Evolutionary conservation across 2,888 invertebrate species (phyloP), one percentile per base, ranked within the genome.

Genomic region (Arge pagana): DNA sequence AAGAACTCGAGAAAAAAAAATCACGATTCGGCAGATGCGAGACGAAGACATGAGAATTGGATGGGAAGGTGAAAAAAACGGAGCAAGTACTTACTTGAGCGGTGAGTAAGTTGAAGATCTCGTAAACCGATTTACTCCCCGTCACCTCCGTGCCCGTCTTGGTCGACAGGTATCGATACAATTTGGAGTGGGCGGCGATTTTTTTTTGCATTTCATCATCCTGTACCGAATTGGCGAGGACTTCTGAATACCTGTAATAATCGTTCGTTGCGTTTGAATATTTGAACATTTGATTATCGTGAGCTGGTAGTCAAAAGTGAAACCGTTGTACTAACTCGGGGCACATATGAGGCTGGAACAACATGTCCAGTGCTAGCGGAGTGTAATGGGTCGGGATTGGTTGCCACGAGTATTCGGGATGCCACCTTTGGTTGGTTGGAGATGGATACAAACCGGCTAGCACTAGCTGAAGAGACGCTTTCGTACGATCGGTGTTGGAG

Each of bases 361-460:
- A 19, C 11, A 51, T 50, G 28, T 67, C 68, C 7, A 62, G n/a
- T 40, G 11, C 37, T n/a, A 56, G 40, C 0, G 67, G 68, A n/a
- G 36, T 48, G 6, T 62, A 64, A 18, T 57, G 23, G 1, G 21
- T 64, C 0, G 62, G 61, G 39, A 65, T 59, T 1, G 66, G 60
- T 5, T 59, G 36, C 67, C 67, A 67, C 0, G 50, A 11, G 13
- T 68, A 39, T 7, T 57, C 28, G 0, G 26, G 0, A 24, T 66
- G 60, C 67, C 67, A 67, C 2, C 2, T 18, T 39, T 63, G 59
- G 2, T 2, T 0, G 1, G 33, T 1, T 2, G 28, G 3, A 4
- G 68, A 62, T 4, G 59, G 61, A 55, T 61, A 67, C 6, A 67
- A 53, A 1, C 59, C 64, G 1, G 67, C 65, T 10, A 67, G 48